Evolutionary conservation across 1,140 invertebrate species (phyloP), one percentile per base, ranked within the genome.

Genomic region (Lepidurus packardi): DNA sequence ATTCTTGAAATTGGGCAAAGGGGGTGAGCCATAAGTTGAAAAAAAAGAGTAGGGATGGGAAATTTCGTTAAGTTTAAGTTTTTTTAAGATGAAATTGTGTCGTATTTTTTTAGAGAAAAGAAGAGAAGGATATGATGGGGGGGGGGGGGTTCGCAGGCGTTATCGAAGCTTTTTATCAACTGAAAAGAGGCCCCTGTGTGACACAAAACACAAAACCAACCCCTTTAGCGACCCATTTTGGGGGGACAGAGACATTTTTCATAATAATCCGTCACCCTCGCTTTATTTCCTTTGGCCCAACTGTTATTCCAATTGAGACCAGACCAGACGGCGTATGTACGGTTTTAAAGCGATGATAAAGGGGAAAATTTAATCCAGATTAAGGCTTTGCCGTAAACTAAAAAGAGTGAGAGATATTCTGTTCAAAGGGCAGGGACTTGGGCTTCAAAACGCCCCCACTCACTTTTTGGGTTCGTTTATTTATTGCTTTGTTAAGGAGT

Each of bases 291-390:
- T 65, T 13, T 65, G 34, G 34, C 34, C 34, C 34, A 34, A 34
- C 34, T 34, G 34, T 65, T 65, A 21, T 65, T 65, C 53, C 53
- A 34, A 34, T 34, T 34, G 34, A 34, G 34, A 34, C 34, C 53
- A 65, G 53, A 21, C 53, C 53, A 65, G 16, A 65, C 53, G 53
- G 53, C 21, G 53, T 65, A 7, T 65, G 21, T 16, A 65, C 16
- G n/a, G 53, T 65, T 65, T 65, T 65, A 65, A 65, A 65, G 53
- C 34, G 34, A 65, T n/a, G 53, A 65, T 21, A 65, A 65, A 65
- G 53, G 53, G 53, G 53, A 65, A 65, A 65, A 65, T 65, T 65
- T 65, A 65, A 65, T 65, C 53, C 53, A 65, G 53, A 65, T 65
- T 65, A 65, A 65, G 21, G 53, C 21, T 65, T 65, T 65, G 10